Evolutionary conservation across 2,797 vertebrate genomes (phyloP).

Genomic region (Danionella dracula): DNA sequence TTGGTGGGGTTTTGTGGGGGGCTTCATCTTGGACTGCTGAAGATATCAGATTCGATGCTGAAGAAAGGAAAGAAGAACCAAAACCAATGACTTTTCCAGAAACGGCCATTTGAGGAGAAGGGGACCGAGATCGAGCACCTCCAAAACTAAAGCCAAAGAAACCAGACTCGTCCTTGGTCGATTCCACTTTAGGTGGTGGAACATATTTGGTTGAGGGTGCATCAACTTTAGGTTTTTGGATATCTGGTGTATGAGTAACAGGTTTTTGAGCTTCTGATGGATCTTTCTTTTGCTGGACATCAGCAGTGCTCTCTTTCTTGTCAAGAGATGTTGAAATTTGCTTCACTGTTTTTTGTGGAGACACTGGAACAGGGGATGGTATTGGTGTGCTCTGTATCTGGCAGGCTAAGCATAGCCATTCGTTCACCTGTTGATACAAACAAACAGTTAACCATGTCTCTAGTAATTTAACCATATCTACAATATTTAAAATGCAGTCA

Average conservation of each 20-base stretch:
- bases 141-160: conserved; percentile 69
- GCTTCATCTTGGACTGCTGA: conserved; percentile 74
- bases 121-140: conserved; percentile 63
- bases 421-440: conserved; percentile 59
- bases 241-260: background rate
- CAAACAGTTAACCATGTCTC: background rate
- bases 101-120: conserved; percentile 74
- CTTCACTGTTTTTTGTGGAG: conserved; percentile 36
- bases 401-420: conserved; percentile 97
- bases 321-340: conserved; percentile 17
- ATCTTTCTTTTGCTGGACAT: conserved; percentile 59
- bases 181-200: conserved; percentile 60
- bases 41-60: conserved; percentile 88
- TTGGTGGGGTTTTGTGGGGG: conserved; percentile 59
- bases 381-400: conserved; percentile 87
- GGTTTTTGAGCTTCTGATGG: conserved; percentile 48
- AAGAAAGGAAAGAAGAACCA: conserved; percentile 90
- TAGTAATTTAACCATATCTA: background rate
- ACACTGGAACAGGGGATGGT: conserved; percentile 39
- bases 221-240: background rate
- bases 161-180: conserved; percentile 61
- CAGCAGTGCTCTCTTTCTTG: conserved; percentile 43
- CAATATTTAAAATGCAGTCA: background rate
- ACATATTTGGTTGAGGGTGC: conserved; percentile 57
- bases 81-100: conserved; percentile 91